Percentiles rank a stretch among this genome's conserved stretches.
These are phyloP conservation scores for Drosophila macrothrix DNA, from an alignment of 2,888 invertebrate species.

Conservation along the genomic window DNA sequence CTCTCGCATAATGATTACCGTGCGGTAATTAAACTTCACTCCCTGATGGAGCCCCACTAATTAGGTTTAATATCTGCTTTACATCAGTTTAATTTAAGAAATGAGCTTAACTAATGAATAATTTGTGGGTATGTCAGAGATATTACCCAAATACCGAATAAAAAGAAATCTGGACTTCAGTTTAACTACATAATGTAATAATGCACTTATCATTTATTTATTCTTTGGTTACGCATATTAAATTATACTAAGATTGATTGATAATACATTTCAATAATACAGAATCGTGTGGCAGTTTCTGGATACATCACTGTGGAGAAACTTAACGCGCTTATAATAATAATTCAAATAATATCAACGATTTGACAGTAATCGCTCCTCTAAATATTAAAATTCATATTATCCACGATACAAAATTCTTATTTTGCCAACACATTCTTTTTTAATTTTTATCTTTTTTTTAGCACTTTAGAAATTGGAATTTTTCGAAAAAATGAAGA, in stretches of 20 bases:
- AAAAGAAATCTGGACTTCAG: slow-evolving; percentile 44
- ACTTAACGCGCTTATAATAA: not conserved
- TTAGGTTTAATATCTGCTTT: not conserved
- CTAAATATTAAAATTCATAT: not conserved
- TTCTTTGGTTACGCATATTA: slow-evolving; percentile 57
- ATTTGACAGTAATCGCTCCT: not conserved
- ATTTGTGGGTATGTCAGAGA: slow-evolving; percentile 53
- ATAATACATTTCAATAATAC: slow-evolving; percentile 35
- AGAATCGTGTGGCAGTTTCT: slow-evolving; percentile 21
- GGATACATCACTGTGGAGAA: slow-evolving; percentile 7
- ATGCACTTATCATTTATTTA: slow-evolving; percentile 55
- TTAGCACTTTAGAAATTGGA: slow-evolving; percentile 1
- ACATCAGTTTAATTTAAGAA: slow-evolving; percentile 13
- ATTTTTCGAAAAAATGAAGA: not conserved
- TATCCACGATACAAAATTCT: not conserved
- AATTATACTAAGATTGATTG: slow-evolving; percentile 38
- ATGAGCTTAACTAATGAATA: slow-evolving; percentile 33
- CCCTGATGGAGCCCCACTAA: slow-evolving; percentile 63
- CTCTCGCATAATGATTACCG: slow-evolving; percentile 84
- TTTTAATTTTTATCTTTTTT: not conserved
- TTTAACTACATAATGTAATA: slow-evolving; percentile 39
- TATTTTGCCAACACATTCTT: not conserved
- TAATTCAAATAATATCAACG: slow-evolving; percentile 1
- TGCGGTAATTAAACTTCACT: slow-evolving; percentile 79
- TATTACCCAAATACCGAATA: slow-evolving; percentile 58